Base-by-base conservation (phyloP, 2,113 vertebrate genomes). In the Anolis carolinensis region DNA sequence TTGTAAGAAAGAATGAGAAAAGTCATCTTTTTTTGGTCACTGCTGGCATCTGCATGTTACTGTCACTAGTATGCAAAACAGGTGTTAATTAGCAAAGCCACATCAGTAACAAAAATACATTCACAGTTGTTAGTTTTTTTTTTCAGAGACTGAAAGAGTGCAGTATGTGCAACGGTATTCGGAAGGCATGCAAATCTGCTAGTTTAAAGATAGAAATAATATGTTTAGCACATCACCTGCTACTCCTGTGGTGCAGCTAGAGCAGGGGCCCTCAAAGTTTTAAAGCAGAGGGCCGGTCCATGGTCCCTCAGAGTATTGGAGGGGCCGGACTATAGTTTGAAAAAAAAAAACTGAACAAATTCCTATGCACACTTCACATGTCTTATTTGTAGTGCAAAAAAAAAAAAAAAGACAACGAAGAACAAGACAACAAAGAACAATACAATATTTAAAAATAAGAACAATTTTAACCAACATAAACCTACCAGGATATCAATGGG, bases 131-230 rank as follows among this genome's bases (percentile, higher is more conserved):
- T 32, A 30, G 8, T 52, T 90, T 59, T 55, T 11, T 52, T 90
- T 59, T 55, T 36, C 59, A 34, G n/a, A 52, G 59, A 84, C 18
- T 23, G 27, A 62, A 50, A 77, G 48, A 18, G 2, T 32, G 36
- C 72, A 84, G 48, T n/a, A 27, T 70, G 63, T 52, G 62, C 44
- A 82, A n/a, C 6, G 30, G 39, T 55, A 68, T 63, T 52, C 82
- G 52, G 10, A n/a, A 86, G 32, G 70, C 59, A 83, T 73, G 68
- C 39, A 62, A 80, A 84, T 68, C 3, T 65, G 34, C 32, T 84
- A 7, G 83, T 68, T 80, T 11, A 65, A 79, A 84, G 20, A 27
- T 36, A 74, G 14, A 32, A 65, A 75, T 62, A 36, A 82, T 48
- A 65, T 67, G 44, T 50, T 83, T 63, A n/a, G 65, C 39, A 21